These are phyloP conservation scores for Trichopria drosophilae DNA, from an alignment of 2,888 invertebrate species.

Conservation along the genomic window DNA sequence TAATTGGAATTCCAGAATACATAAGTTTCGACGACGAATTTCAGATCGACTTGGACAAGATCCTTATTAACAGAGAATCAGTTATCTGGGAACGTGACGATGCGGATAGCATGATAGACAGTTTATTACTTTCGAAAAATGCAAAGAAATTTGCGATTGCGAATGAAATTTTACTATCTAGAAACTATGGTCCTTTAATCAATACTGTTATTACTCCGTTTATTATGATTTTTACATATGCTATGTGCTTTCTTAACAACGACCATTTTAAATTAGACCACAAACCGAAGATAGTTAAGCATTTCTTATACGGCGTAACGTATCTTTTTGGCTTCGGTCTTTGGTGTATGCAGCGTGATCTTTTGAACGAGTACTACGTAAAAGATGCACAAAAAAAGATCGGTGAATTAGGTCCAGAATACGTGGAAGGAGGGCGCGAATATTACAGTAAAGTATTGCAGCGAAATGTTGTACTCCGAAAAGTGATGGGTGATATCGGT, in stretches of 20 bases:
- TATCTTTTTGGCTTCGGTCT: conserved; percentile 63
- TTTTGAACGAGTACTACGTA: conserved; percentile 68
- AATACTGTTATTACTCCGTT: conserved; percentile 22
- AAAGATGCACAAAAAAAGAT: conserved; percentile 66
- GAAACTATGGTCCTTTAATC: conserved; percentile 60
- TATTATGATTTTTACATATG: conserved; percentile 62
- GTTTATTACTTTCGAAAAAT: conserved; percentile 74
- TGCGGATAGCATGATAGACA: conserved; percentile 67
- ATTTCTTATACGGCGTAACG: conserved; percentile 63
- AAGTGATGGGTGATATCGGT: conserved; percentile 67
- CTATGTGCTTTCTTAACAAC: conserved; percentile 62
- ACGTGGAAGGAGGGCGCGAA: conserved; percentile 73
- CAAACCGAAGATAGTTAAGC: conserved; percentile 60
- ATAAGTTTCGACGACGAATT: conserved; percentile 65
- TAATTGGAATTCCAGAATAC: conserved; percentile 75
- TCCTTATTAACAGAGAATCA: conserved; percentile 65
- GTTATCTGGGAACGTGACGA: conserved; percentile 69
- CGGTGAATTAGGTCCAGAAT: conserved; percentile 65
- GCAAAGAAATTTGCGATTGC: conserved; percentile 82
- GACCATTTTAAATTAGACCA: conserved; percentile 62
- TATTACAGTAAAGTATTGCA: conserved; percentile 74
- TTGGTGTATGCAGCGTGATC: conserved; percentile 70
- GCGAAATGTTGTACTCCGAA: conserved; percentile 74
- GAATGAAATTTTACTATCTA: conserved; percentile 69
- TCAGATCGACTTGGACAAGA: conserved; percentile 64